phyloP scores from a whole-genome alignment of 2,113 vertebrate species.

The Phasianus colchicus region DNA sequence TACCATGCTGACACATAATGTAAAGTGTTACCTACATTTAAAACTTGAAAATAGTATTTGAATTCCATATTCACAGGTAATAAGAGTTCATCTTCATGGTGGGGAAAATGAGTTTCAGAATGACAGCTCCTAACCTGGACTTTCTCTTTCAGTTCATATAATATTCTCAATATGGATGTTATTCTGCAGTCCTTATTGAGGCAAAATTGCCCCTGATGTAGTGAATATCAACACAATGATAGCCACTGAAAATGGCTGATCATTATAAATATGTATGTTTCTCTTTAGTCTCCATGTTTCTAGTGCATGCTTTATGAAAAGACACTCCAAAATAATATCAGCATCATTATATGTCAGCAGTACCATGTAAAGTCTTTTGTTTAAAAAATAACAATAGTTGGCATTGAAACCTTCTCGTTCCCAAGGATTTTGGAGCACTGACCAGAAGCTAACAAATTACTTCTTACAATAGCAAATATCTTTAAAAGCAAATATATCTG shows the following conservation, averaged over 20 bases:
- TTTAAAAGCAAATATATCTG: background rate
- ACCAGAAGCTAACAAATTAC: background rate
- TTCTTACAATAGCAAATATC: background rate
- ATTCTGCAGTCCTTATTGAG: constrained; percentile 3
- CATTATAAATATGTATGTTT: background rate
- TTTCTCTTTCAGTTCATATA: constrained; percentile 9
- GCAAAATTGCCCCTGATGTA: background rate
- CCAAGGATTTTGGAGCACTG: background rate
- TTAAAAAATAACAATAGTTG: background rate
- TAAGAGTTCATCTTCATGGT: constrained; percentile 71
- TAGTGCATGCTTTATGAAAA: background rate
- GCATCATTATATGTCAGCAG: background rate
- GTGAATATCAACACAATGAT: background rate
- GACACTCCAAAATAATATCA: background rate
- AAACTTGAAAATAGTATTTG: constrained; percentile 79
- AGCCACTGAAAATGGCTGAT: background rate
- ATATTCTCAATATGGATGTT: constrained; percentile 1
- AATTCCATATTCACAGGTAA: constrained; percentile 76
- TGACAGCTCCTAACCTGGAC: constrained; percentile 60
- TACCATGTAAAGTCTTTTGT: background rate
- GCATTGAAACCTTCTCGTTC: background rate
- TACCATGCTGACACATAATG: constrained; percentile 71
- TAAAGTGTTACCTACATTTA: constrained; percentile 77
- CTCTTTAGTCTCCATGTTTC: background rate
- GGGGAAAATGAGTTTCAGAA: constrained; percentile 72